Conservation (phyloP, 2,888 invertebrate species). For the Ichneumoninae sp. region DNA sequence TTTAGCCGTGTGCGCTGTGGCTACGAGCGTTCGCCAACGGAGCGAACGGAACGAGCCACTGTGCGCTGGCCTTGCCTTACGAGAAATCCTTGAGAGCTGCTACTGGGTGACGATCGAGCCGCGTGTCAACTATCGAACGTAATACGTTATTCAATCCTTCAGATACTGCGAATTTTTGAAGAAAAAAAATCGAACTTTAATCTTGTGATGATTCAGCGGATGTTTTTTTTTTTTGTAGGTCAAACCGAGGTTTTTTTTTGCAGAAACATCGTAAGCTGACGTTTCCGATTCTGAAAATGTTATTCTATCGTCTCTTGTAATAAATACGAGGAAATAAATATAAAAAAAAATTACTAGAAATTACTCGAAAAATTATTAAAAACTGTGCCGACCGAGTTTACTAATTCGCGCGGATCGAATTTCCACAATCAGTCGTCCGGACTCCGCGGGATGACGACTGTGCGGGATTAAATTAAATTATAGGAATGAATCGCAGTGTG, state of each 20-base stretch:
- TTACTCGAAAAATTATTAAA: not conserved
- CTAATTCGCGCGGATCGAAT: not conserved
- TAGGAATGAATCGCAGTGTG: conserved; percentile 40
- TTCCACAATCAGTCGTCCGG: conserved; percentile 15
- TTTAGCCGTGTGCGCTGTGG: conserved; percentile 19
- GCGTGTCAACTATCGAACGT: not conserved
- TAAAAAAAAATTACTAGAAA: not conserved
- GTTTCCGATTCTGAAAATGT: not conserved
- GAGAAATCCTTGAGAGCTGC: conserved; percentile 60
- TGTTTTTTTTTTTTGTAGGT: not conserved
- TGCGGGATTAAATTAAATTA: conserved; percentile 52
- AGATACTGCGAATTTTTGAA: not conserved
- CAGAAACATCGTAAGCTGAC: not conserved
- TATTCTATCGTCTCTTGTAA: not conserved
- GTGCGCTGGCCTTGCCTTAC: conserved; percentile 61
- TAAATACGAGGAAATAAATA: not conserved
- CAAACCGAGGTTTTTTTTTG: too few species aligned
- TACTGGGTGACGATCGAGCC: not conserved
- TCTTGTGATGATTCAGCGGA: not conserved
- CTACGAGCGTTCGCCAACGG: conserved; percentile 41
- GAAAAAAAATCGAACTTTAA: not conserved
- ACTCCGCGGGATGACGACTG: conserved; percentile 38
- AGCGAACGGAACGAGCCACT: conserved; percentile 47
- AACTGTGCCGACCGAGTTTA: not conserved
- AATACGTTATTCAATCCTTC: not conserved